A percentile compares a stretch with the other conserved stretches of the same genome.
These are phyloP conservation scores for Mythimna pallens DNA, from an alignment of 2,888 invertebrate species.

Conservation along the genomic window DNA sequence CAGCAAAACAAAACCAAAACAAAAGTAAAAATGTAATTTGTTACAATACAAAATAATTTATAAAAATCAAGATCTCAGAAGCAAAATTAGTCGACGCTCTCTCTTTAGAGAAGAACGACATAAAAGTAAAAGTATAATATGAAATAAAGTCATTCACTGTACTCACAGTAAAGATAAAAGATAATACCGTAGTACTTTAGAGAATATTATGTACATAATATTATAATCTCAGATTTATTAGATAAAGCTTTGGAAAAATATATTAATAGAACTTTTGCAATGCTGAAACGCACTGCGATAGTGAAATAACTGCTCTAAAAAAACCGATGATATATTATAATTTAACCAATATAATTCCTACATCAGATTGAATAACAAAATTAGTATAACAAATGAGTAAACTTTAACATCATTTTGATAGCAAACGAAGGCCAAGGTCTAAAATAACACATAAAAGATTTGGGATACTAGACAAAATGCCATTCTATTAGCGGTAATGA, in stretches of 20 bases:
- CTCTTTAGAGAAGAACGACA: not conserved
- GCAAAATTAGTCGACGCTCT: not conserved
- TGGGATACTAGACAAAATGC: not conserved
- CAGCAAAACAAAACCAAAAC: too few relatives aligned
- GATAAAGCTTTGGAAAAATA: constrained; percentile 65
- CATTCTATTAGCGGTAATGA: not conserved
- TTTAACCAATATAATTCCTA: constrained; percentile 1
- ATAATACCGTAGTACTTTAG: constrained; percentile 54
- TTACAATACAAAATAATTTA: too few relatives aligned
- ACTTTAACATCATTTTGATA: constrained; percentile 14
- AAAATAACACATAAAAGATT: not conserved
- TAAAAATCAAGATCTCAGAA: not conserved
- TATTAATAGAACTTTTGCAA: constrained; percentile 46
- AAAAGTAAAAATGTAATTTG: too few relatives aligned
- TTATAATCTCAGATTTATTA: constrained; percentile 65
- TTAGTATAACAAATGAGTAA: not conserved
- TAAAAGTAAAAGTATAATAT: not conserved
- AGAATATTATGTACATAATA: constrained; percentile 71
- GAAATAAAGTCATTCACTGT: constrained; percentile 1
- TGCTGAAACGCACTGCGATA: constrained; percentile 30
- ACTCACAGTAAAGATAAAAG: constrained; percentile 52
- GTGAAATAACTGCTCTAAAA: constrained; percentile 13
- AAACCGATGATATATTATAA: not conserved
- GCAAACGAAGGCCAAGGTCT: not conserved
- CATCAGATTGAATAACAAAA: not conserved